phyloP scores from a whole-genome alignment of 2,888 invertebrate genomes.

The Melieria crassipennis region DNA sequence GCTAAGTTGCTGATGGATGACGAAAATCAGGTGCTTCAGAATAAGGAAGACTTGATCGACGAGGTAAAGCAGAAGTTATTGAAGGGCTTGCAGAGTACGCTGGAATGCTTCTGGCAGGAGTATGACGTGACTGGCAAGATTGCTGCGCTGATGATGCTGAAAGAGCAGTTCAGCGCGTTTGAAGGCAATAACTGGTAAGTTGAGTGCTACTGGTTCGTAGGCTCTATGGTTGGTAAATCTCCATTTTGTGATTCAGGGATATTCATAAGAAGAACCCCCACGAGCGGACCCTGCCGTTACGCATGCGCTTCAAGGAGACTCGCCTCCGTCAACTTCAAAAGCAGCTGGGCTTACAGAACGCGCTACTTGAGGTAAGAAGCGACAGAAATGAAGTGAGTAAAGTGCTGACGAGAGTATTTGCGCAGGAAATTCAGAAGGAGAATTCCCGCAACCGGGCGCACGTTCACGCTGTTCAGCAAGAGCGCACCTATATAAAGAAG shows the following conservation, averaged over 20 bases:
- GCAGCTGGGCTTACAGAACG: slow-evolving; percentile 46
- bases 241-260: slow-evolving; percentile 42
- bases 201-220: not conserved
- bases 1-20: slow-evolving; percentile 40
- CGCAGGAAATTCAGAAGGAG: not conserved
- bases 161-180: slow-evolving; percentile 46
- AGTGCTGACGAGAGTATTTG: not conserved
- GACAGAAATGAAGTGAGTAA: not conserved
- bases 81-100: slow-evolving; percentile 36
- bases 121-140: slow-evolving; percentile 45
- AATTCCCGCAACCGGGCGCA: not conserved
- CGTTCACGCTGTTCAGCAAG: not conserved
- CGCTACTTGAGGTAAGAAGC: slow-evolving; percentile 41
- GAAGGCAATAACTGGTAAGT: slow-evolving; percentile 48
- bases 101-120: slow-evolving; percentile 47
- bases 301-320: slow-evolving; percentile 47
- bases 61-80: slow-evolving; percentile 43
- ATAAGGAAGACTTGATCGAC: slow-evolving; percentile 41
- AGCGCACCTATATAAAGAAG: not conserved
- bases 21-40: slow-evolving; percentile 43
- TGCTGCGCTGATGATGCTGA: slow-evolving; percentile 47
- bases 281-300: slow-evolving; percentile 48
- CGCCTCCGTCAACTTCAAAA: slow-evolving; percentile 45
- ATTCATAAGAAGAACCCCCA: slow-evolving; percentile 44
- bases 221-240: too few relatives aligned